Conservation (phyloP, 2,888 invertebrate genomes). For the Galerucella pusilla region DNA sequence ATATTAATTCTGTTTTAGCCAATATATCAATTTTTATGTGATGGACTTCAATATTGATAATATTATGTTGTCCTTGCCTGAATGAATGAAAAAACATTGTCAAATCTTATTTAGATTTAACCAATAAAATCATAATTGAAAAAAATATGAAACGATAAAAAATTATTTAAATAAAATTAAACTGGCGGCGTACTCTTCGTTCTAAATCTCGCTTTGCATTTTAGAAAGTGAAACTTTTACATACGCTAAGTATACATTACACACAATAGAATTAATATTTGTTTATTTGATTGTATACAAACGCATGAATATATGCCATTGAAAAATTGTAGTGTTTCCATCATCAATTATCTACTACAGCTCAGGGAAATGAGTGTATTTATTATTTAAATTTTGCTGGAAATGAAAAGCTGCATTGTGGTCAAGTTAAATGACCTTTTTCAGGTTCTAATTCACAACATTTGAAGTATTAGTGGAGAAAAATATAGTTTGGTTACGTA, state of each 20-base stretch:
- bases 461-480: too few species aligned
- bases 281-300: slow-evolving; percentile 37
- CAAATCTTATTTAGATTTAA: too few species aligned
- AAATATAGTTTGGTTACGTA: not conserved
- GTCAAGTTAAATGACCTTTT: not conserved
- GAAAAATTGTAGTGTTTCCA: not conserved
- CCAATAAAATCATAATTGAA: too few species aligned
- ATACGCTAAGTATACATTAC: slow-evolving; percentile 34
- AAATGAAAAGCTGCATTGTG: not conserved
- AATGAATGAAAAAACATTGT: too few species aligned
- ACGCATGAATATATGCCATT: slow-evolving; percentile 15
- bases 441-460: not conserved
- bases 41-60: too few species aligned
- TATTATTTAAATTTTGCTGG: too few species aligned
- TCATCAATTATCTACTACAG: not conserved
- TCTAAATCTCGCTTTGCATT: slow-evolving; percentile 22
- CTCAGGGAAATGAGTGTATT: not conserved
- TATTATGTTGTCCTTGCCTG: too few species aligned
- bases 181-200: slow-evolving; percentile 8
- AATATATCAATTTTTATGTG: too few species aligned
- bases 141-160: too few species aligned
- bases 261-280: slow-evolving; percentile 42
- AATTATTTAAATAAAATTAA: too few species aligned
- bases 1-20: too few species aligned
- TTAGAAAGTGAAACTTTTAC: slow-evolving; percentile 43